Evolutionary conservation across 1,140 invertebrate species (phyloP), one percentile per base, ranked within the genome.

Genomic region (Calliopsis andreniformis): DNA sequence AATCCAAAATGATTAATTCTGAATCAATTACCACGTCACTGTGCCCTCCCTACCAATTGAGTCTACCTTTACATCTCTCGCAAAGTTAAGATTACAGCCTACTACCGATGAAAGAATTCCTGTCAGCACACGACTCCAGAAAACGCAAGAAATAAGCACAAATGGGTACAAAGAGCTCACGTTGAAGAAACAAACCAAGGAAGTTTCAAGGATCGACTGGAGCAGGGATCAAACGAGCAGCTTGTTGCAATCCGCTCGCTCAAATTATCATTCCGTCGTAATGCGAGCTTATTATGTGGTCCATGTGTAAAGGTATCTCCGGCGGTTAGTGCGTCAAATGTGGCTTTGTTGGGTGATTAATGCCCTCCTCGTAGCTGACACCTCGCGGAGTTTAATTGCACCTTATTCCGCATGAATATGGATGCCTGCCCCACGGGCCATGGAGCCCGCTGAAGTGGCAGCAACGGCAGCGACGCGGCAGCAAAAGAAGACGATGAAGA

Each of bases 381-480:
- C 91, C 90, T 92, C 88, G 85, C 87, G 75, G 81, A 89, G 85
- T 92, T 92, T 91, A 92, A 91, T 92, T 91, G 90, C 89, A 90
- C 90, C 91, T 91, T 90, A 91, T 91, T 91, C 89, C 72, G 83
- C 89, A 92, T 92, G 91, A 91, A 91, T 91, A 92, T 92, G 91
- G 88, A 92, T 91, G 89, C 82, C 66, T 89, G 87, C 89, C 89
- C 88, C 80, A 85, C 87, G 88, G 88, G 87, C 82, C 75, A 83
- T 63, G 49, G 64, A 55, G 51, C 66, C 51, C 47, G 76, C 63
- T 62, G 68, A 82, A 82, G 78, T 62, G 56, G 61, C 49, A 59
- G 51, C 72, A 80, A 55, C 75, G 42, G 70, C 83, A 78, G 73
- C 81, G 55, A 71, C 77, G 53, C 42, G 62, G 59, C 76, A 25